Evolutionary conservation across 2,113 vertebrate species (phyloP).

Genomic region (Tylochromis polylepis): DNA sequence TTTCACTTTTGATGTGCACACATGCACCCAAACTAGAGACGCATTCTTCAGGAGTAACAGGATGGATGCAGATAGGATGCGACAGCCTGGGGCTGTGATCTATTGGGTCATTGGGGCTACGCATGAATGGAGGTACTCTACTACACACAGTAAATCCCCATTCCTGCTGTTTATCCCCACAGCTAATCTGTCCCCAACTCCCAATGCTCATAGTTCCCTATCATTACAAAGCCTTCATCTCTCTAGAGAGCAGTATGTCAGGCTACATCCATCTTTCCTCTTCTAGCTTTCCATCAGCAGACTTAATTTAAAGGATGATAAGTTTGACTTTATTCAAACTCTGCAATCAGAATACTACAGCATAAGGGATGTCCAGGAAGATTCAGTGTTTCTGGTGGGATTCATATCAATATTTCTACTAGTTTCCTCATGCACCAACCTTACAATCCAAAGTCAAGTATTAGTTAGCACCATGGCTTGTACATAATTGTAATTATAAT

Average conservation of each 20-base stretch:
- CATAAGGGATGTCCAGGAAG: not conserved
- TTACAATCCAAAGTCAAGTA: not conserved
- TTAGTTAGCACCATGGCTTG: not conserved
- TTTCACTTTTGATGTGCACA: slow-evolving; percentile 14
- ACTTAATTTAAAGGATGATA: not conserved
- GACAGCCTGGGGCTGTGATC: slow-evolving; percentile 41
- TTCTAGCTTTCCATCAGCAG: not conserved
- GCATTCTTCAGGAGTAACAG: slow-evolving; percentile 46
- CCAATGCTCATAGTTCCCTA: slow-evolving; percentile 3
- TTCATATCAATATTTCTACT: not conserved
- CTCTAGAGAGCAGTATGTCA: not conserved
- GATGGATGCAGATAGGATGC: slow-evolving; percentile 43
- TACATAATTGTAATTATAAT: not conserved
- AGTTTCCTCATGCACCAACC: not conserved
- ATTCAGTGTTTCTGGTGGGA: not conserved
- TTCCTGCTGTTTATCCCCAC: slow-evolving; percentile 23
- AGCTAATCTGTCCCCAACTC: slow-evolving; percentile 6
- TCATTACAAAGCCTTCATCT: not conserved
- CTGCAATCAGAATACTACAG: not conserved
- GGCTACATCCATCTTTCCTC: not conserved
- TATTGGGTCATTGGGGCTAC: slow-evolving; percentile 50
- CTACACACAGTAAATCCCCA: slow-evolving; percentile 30
- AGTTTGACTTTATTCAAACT: not conserved
- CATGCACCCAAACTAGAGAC: not conserved
- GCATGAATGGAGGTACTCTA: slow-evolving; percentile 53